Percentiles rank a stretch among this genome's conserved stretches.
These are phyloP conservation scores for Leptopterna dolabrata DNA, from an alignment of 2,888 invertebrate genomes.

Conservation along the genomic window DNA sequence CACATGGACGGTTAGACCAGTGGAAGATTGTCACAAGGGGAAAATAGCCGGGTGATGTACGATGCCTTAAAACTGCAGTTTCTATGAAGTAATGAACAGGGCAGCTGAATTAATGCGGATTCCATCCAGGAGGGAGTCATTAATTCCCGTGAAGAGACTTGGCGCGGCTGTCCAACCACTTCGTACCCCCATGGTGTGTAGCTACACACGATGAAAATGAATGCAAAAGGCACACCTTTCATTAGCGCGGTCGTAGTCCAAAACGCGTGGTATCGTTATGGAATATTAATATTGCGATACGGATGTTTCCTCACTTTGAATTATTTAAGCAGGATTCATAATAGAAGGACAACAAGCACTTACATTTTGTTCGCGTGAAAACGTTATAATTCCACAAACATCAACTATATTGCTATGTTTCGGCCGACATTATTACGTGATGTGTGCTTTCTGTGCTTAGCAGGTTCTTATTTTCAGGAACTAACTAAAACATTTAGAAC, in stretches of 20 bases:
- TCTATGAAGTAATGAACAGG: background rate
- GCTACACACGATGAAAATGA: background rate
- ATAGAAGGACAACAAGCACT: no score
- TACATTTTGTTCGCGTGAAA: no score
- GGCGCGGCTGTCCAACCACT: background rate
- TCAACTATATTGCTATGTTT: no score
- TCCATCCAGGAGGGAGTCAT: background rate
- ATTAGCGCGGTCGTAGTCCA: background rate
- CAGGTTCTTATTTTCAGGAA: no score
- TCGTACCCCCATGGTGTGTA: background rate
- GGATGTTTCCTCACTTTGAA: background rate
- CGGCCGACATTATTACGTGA: no score
- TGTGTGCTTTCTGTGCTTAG: no score
- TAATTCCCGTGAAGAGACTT: background rate
- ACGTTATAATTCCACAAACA: no score
- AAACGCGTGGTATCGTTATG: background rate
- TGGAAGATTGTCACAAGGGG: background rate
- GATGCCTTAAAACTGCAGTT: background rate
- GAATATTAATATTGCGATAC: background rate
- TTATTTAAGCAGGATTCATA: background rate
- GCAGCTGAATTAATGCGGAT: background rate
- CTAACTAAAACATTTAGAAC: no score
- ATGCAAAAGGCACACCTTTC: background rate
- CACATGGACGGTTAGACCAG: background rate
- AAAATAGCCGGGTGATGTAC: background rate